A percentile compares a stretch with the other conserved stretches of the same genome.
These are phyloP conservation scores for Porites evermanni DNA, from an alignment of 92 coral and sea anemone species.

Conservation along the genomic window DNA sequence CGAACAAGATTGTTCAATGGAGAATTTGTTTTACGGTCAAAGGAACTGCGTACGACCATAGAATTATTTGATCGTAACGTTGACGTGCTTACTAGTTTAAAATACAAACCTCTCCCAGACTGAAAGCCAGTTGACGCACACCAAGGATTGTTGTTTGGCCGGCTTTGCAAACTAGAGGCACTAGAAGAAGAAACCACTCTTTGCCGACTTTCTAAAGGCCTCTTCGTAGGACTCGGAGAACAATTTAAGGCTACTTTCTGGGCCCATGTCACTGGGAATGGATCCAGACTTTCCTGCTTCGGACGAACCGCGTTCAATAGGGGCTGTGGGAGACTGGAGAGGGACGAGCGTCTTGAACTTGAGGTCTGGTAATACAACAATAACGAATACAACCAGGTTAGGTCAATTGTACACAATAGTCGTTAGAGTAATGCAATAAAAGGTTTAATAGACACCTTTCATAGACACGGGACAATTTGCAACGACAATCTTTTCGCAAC, in stretches of 20 bases:
- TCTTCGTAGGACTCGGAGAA: conserved; percentile 28
- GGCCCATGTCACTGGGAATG: conserved; percentile 76
- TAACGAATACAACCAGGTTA: too few relatives aligned
- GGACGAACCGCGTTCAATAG: conserved; percentile 52
- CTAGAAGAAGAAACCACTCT: conserved; percentile 27
- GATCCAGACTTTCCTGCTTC: conserved; percentile 19
- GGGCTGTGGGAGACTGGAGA: conserved; percentile 39
- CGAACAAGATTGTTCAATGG: too few relatives aligned
- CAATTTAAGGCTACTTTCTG: conserved; percentile 58
- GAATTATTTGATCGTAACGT: neutral
- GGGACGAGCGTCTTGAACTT: conserved; percentile 24
- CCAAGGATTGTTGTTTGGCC: conserved; percentile 16
- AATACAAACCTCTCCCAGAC: conserved; percentile 14
- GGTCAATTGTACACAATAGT: too few relatives aligned
- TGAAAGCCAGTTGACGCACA: conserved; percentile 10
- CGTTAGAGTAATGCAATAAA: too few relatives aligned
- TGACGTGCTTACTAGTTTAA: neutral
- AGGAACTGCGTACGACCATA: too few relatives aligned
- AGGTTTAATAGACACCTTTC: too few relatives aligned
- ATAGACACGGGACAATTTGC: too few relatives aligned
- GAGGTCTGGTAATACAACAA: conserved; percentile 2
- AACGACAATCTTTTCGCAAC: too few relatives aligned
- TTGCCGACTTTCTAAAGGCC: neutral
- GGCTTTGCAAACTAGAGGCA: neutral
- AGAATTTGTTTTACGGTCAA: too few relatives aligned